These are phyloP conservation scores for Lithophane leautieri DNA, from an alignment of 2,888 invertebrate species.

Conservation along the genomic window DNA sequence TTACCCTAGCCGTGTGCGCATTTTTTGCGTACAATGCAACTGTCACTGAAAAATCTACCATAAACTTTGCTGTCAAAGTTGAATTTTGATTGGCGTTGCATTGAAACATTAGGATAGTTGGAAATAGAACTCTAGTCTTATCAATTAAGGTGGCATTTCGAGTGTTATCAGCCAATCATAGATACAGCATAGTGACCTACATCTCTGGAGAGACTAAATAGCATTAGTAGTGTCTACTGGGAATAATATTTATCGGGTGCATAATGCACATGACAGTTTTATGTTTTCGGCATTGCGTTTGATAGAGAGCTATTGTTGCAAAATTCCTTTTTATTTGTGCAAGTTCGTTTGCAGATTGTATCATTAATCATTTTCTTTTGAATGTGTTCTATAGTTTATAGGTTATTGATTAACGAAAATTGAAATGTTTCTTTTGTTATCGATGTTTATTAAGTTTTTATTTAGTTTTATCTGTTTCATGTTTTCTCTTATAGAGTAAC, in stretches of 20 bases:
- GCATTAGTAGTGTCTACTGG: slow-evolving; percentile 85
- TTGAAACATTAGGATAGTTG: slow-evolving; percentile 45
- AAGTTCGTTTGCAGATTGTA: slow-evolving; percentile 58
- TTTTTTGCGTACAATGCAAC: slow-evolving; percentile 31
- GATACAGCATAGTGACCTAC: slow-evolving; percentile 87
- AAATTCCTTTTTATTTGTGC: slow-evolving; percentile 76
- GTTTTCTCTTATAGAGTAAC: neutral
- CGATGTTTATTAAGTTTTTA: neutral
- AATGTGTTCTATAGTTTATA: slow-evolving; percentile 6
- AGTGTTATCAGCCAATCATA: slow-evolving; percentile 66
- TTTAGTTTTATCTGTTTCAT: no score
- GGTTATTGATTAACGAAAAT: slow-evolving; percentile 42
- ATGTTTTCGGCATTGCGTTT: slow-evolving; percentile 86
- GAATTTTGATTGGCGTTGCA: slow-evolving; percentile 43
- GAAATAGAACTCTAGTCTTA: slow-evolving; percentile 73
- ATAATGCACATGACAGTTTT: slow-evolving; percentile 90
- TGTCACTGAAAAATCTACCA: slow-evolving; percentile 39
- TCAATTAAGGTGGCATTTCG: slow-evolving; percentile 69
- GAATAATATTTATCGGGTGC: slow-evolving; percentile 89
- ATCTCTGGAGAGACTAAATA: slow-evolving; percentile 87
- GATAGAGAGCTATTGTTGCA: slow-evolving; percentile 77
- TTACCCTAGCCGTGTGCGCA: slow-evolving; percentile 44
- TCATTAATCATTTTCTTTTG: slow-evolving; percentile 62
- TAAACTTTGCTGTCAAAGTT: slow-evolving; percentile 35
- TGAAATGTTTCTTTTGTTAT: slow-evolving; percentile 15